Conservation (phyloP, 2,113 vertebrate species). For the Charina bottae region DNA sequence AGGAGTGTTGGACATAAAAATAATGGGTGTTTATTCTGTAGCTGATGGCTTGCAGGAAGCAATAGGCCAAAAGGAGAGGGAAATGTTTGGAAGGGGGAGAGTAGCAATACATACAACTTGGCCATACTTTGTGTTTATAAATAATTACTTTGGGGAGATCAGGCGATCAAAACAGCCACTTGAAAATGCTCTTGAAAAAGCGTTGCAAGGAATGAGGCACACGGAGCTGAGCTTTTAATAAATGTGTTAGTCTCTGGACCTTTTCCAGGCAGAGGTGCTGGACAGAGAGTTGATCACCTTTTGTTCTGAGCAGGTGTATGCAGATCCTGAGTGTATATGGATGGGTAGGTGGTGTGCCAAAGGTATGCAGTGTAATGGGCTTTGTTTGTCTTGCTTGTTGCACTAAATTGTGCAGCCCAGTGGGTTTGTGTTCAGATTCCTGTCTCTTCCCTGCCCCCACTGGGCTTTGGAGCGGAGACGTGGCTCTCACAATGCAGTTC, state of each 20-base stretch:
- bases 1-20: neutral
- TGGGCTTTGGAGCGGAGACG: neutral
- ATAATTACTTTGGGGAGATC: neutral
- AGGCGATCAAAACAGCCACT: neutral
- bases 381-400: neutral
- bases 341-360: neutral
- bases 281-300: neutral
- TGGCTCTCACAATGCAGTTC: conserved; percentile 10
- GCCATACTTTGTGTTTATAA: neutral
- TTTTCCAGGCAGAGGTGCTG: neutral
- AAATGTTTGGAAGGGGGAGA: neutral
- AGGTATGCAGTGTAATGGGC: neutral
- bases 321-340: neutral
- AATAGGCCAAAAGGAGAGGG: neutral
- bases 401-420: neutral
- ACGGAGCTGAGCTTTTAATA: neutral
- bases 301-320: neutral
- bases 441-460: conserved; percentile 23
- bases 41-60: neutral
- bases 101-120: neutral
- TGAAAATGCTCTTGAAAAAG: neutral
- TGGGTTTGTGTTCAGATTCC: neutral
- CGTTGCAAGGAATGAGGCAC: neutral
- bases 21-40: neutral
- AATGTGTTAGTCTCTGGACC: neutral